Percentiles rank a stretch among this genome's conserved stretches.
phyloP scores from a whole-genome alignment of 2,888 invertebrate genomes.

The Euproctis similis region DNA sequence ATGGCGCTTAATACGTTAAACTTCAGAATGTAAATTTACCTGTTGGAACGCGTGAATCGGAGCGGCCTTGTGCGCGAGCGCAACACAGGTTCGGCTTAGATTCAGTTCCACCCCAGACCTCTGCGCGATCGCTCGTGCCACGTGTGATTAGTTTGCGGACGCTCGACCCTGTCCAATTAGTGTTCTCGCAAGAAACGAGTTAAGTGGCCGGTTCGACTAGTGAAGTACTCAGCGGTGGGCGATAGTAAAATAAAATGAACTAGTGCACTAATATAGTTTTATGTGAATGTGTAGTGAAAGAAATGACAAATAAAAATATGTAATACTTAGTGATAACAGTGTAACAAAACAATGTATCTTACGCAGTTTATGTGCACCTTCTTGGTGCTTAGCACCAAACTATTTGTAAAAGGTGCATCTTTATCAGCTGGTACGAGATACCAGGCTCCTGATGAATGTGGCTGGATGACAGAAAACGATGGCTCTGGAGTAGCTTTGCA shows the following conservation, averaged over 20 bases:
- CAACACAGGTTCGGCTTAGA: slow-evolving; percentile 65
- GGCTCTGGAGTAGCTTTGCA: slow-evolving; percentile 82
- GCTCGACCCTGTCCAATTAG: slow-evolving; percentile 71
- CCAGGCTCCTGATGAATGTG: slow-evolving; percentile 88
- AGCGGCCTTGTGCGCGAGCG: slow-evolving; percentile 78
- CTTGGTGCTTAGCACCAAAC: slow-evolving; percentile 57
- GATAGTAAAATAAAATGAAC: slow-evolving; percentile 48
- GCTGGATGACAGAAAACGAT: slow-evolving; percentile 83
- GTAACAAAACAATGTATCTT: slow-evolving; percentile 58
- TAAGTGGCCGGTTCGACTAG: slow-evolving; percentile 69
- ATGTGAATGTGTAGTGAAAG: slow-evolving; percentile 55
- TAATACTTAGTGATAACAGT: slow-evolving; percentile 59
- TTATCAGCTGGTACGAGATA: slow-evolving; percentile 78
- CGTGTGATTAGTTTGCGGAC: slow-evolving; percentile 44
- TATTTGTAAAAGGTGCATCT: slow-evolving; percentile 61
- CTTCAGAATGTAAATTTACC: slow-evolving; percentile 58
- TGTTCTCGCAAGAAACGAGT: slow-evolving; percentile 71
- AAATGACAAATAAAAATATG: slow-evolving; percentile 60
- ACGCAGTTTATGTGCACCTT: slow-evolving; percentile 56
- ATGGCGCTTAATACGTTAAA: slow-evolving; percentile 55
- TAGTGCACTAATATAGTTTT: slow-evolving; percentile 48
- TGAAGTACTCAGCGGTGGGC: slow-evolving; percentile 43
- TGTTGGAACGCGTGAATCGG: slow-evolving; percentile 78
- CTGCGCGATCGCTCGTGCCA: slow-evolving; percentile 60
- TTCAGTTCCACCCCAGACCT: slow-evolving; percentile 73